Percentiles rank a stretch among this genome's conserved stretches.
Evolutionary conservation across 2,888 invertebrate species (phyloP).

Genomic region (Sarcophaga caerulescens): DNA sequence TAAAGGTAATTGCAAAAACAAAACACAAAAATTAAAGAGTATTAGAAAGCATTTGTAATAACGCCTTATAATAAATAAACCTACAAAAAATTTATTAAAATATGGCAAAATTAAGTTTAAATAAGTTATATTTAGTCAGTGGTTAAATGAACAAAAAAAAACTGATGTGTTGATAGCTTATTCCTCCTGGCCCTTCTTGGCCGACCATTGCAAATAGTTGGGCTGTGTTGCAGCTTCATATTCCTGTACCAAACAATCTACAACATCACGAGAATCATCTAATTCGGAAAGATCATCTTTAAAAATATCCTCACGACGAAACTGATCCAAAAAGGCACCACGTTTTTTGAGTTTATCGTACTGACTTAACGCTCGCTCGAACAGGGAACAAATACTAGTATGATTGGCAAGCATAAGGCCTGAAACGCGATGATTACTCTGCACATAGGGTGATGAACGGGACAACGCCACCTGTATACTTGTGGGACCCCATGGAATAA

Average conservation of each 20-base stretch:
- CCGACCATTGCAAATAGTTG: constrained; percentile 90
- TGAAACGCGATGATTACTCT: constrained; percentile 96
- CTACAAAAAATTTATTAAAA: constrained; percentile 47
- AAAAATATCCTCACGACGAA: constrained; percentile 97
- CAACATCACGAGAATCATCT: constrained; percentile 94
- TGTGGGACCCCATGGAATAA: constrained; percentile 99
- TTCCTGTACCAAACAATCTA: constrained; percentile 96
- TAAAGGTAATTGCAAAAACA: background rate
- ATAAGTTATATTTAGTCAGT: constrained; percentile 35
- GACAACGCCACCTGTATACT: constrained; percentile 98
- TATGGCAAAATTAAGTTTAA: constrained; percentile 51
- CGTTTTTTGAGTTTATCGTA: constrained; percentile 97
- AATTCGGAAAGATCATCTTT: constrained; percentile 94
- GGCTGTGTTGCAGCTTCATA: constrained; percentile 96
- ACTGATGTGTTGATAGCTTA: constrained; percentile 26
- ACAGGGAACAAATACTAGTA: constrained; percentile 97
- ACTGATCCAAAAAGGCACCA: constrained; percentile 98
- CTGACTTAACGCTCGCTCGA: constrained; percentile 94
- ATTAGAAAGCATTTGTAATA: constrained; percentile 15
- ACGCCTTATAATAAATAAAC: constrained; percentile 16
- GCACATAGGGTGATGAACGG: constrained; percentile 96
- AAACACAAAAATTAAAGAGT: constrained; percentile 16
- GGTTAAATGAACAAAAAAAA: constrained; percentile 13
- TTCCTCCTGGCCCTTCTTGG: constrained; percentile 70
- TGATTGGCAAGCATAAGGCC: constrained; percentile 99